Percentiles rank a stretch among this genome's conserved stretches.
phyloP scores from a whole-genome alignment of 2,888 invertebrate species.

The Mystacides longicornis region DNA sequence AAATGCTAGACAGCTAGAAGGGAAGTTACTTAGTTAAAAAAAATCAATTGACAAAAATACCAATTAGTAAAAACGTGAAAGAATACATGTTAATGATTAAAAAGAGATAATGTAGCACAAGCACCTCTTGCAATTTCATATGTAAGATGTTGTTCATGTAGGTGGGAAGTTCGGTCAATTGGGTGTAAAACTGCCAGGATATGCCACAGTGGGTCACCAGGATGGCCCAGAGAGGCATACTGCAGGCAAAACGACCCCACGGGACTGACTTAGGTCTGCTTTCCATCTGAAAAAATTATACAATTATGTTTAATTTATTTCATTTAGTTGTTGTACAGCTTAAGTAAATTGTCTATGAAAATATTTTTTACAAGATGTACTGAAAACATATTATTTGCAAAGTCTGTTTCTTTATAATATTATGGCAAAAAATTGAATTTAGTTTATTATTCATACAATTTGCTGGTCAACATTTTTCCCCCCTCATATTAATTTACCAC shows the following conservation, averaged over 20 bases:
- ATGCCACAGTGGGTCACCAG: slow-evolving; percentile 74
- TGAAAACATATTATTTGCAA: too few relatives aligned
- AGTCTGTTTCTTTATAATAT: too few relatives aligned
- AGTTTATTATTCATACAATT: too few relatives aligned
- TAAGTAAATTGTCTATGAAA: not conserved
- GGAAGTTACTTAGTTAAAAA: too few relatives aligned
- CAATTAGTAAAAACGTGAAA: too few relatives aligned
- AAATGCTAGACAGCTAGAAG: too few relatives aligned
- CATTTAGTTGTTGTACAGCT: not conserved
- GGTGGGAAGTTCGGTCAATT: slow-evolving; percentile 72
- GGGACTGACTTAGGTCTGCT: slow-evolving; percentile 53
- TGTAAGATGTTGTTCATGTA: slow-evolving; percentile 79
- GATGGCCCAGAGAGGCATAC: slow-evolving; percentile 75
- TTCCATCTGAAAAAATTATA: slow-evolving; percentile 40
- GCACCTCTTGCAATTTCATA: slow-evolving; percentile 64
- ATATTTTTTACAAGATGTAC: too few relatives aligned
- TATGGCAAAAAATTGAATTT: too few relatives aligned
- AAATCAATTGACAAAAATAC: too few relatives aligned
- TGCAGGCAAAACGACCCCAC: slow-evolving; percentile 64
- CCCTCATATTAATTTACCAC: too few relatives aligned
- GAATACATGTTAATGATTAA: too few relatives aligned
- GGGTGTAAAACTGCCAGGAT: slow-evolving; percentile 79
- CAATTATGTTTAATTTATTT: not conserved
- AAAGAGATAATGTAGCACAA: not conserved
- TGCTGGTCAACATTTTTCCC: too few relatives aligned